A percentile compares a stretch with the other conserved stretches of the same genome.
Conservation (phyloP, 2,113 vertebrate genomes). For the Cathartes aura region DNA sequence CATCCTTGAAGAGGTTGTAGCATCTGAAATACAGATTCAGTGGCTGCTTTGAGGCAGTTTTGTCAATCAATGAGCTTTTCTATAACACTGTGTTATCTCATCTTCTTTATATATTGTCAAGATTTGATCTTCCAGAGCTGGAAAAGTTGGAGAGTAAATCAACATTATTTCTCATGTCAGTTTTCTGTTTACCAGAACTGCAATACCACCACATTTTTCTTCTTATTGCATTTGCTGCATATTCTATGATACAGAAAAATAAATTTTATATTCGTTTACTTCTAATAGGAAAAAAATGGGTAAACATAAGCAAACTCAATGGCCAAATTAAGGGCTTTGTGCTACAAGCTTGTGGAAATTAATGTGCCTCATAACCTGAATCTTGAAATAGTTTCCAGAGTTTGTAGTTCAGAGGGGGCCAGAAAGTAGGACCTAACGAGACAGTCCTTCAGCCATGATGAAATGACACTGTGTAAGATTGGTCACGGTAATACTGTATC, state of each 20-base stretch:
- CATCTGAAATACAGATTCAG: slow-evolving; percentile 68
- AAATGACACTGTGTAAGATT: neutral
- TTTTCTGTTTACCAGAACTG: neutral
- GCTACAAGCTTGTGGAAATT: neutral
- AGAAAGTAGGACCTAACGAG: neutral
- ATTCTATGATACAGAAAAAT: neutral
- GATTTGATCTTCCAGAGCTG: slow-evolving; percentile 99
- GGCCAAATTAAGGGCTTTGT: neutral
- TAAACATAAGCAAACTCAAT: neutral
- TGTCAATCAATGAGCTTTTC: slow-evolving; percentile 55
- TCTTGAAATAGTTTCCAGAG: neutral
- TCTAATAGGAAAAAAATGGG: neutral
- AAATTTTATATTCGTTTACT: neutral
- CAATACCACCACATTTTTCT: neutral
- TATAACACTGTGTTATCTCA: slow-evolving; percentile 53
- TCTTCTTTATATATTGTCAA: slow-evolving; percentile 78
- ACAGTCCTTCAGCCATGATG: neutral
- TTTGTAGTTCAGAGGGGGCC: neutral
- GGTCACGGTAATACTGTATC: neutral
- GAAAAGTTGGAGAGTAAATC: slow-evolving; percentile 33
- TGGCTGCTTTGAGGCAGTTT: slow-evolving; percentile 72
- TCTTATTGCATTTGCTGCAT: neutral
- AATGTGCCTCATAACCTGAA: neutral
- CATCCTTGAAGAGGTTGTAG: slow-evolving; percentile 66
- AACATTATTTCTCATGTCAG: neutral